Percentiles rank a stretch among this genome's conserved stretches.
Evolutionary conservation across 1,140 invertebrate species (phyloP).

Genomic region (Bombus sibiricus): DNA sequence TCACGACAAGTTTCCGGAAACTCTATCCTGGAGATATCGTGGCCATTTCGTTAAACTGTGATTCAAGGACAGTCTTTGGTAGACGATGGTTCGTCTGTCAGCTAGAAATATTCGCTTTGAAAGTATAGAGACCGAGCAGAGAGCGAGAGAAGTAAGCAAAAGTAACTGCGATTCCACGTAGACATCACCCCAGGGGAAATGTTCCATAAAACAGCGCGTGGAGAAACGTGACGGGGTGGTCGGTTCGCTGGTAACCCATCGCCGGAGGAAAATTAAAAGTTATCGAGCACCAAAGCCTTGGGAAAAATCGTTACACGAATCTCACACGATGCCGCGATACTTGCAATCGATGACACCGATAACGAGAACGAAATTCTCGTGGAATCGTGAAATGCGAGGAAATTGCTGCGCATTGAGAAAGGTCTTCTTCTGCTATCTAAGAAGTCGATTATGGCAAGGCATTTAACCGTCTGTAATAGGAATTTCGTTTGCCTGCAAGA

Average conservation of each 20-base stretch:
- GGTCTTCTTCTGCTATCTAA: too few species aligned
- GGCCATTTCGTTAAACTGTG: too few species aligned
- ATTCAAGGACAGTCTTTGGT: background rate
- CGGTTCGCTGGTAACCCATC: constrained; percentile 10
- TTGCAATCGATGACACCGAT: background rate
- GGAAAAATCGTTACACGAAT: background rate
- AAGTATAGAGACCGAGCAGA: background rate
- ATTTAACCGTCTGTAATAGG: background rate
- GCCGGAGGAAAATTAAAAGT: constrained; percentile 41
- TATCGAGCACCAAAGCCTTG: background rate
- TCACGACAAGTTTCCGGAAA: too few species aligned
- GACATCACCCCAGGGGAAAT: background rate
- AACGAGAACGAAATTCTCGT: background rate
- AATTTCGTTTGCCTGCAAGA: background rate
- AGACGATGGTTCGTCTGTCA: background rate
- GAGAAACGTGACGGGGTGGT: background rate
- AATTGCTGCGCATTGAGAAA: background rate
- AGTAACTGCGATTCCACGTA: background rate
- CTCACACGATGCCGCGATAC: background rate
- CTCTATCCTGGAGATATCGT: background rate
- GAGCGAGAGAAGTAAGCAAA: background rate
- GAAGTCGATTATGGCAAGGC: too few species aligned
- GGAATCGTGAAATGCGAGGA: background rate
- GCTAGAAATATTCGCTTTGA: constrained; percentile 20
- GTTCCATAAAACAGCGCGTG: constrained; percentile 23